These are phyloP conservation scores for Setophaga coronata DNA, from an alignment of 2,113 vertebrate genomes.

Conservation along the genomic window DNA sequence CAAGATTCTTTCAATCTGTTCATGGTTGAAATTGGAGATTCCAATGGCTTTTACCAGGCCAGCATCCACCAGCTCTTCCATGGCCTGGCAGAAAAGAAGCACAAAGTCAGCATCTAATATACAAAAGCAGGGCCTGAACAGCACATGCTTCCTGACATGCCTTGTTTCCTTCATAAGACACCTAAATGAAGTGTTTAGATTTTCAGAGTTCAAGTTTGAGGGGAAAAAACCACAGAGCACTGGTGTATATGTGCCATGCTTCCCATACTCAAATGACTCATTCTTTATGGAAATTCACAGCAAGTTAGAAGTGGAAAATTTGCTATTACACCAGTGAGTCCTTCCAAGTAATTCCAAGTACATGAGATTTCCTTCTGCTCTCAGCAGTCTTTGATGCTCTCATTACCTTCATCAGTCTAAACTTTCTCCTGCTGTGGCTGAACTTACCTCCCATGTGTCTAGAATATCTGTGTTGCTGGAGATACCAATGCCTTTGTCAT, in stretches of 20 bases:
- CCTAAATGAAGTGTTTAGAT: background rate
- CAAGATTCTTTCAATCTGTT: slow-evolving; percentile 85
- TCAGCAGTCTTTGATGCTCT: background rate
- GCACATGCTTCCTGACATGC: background rate
- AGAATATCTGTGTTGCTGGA: slow-evolving; percentile 73
- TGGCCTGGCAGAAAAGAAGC: slow-evolving; percentile 71
- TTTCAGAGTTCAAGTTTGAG: background rate
- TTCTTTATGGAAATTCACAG: background rate
- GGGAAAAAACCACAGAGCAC: background rate
- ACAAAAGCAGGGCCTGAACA: background rate
- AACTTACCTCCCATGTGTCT: slow-evolving; percentile 87
- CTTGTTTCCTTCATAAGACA: background rate
- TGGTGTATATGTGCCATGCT: background rate
- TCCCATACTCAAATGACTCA: background rate
- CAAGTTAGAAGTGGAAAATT: background rate
- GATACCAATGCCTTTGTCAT: slow-evolving; percentile 77
- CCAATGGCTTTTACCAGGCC: slow-evolving; percentile 91
- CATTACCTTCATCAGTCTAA: background rate
- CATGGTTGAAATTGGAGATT: slow-evolving; percentile 90
- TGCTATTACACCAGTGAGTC: background rate
- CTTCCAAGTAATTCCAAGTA: background rate
- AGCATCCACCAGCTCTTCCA: slow-evolving; percentile 90
- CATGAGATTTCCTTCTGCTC: background rate
- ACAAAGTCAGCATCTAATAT: background rate
- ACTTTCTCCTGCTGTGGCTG: background rate